Conservation (phyloP, 2,888 invertebrate species). For the Cotesia congregata region DNA sequence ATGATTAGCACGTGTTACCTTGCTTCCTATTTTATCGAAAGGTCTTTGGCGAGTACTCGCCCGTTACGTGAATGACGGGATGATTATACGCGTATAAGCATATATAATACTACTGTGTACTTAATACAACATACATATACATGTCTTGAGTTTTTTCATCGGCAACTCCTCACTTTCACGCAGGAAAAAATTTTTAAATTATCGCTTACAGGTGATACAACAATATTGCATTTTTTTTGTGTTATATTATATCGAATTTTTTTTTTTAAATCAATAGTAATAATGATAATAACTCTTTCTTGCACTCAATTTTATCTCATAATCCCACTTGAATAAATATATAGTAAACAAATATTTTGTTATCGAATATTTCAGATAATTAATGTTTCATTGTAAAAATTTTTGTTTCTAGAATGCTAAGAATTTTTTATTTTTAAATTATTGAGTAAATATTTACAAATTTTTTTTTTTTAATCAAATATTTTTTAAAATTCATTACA, state of each 20-base stretch:
- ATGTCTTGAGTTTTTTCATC: no score
- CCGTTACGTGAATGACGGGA: conserved; percentile 4
- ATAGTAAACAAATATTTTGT: neutral
- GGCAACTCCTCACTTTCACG: neutral
- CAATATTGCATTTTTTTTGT: no score
- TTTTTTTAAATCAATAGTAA: no score
- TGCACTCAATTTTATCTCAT: neutral
- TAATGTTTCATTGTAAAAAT: neutral
- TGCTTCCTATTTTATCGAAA: conserved; percentile 31
- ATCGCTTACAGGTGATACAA: neutral
- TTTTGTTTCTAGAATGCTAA: neutral
- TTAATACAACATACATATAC: neutral
- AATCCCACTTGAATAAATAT: neutral
- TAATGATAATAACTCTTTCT: neutral
- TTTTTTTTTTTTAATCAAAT: neutral
- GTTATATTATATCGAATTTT: no score
- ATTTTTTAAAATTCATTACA: no score
- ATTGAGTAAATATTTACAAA: neutral
- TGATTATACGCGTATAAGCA: neutral
- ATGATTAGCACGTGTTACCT: conserved; percentile 27
- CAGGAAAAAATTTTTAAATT: neutral
- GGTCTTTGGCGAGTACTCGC: neutral
- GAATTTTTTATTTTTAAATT: no score
- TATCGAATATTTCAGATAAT: neutral
- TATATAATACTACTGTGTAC: neutral